phyloP scores from a whole-genome alignment of 2,113 vertebrate species.

The Leucoraja erinaceus region DNA sequence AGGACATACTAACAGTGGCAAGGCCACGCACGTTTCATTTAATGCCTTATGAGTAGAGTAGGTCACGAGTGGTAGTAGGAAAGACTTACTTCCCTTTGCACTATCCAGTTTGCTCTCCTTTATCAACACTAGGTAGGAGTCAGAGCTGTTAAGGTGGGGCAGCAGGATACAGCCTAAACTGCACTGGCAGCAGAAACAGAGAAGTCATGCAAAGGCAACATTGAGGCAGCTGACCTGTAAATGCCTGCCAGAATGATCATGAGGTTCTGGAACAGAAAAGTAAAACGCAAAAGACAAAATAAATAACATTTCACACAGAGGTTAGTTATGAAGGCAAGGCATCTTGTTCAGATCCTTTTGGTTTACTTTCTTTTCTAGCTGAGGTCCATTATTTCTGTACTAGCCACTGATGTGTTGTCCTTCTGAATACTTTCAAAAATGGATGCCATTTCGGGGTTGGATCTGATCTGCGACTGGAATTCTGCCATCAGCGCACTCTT shows the following conservation, averaged over 20 bases:
- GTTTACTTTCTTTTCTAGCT: conserved; percentile 56
- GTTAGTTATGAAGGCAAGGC: conserved; percentile 31
- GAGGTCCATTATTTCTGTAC: conserved; percentile 72
- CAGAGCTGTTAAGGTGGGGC: background rate
- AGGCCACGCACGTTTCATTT: background rate
- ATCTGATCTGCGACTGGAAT: conserved; percentile 77
- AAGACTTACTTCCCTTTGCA: background rate
- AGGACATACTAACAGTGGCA: background rate
- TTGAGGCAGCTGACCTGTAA: background rate
- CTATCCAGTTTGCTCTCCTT: background rate
- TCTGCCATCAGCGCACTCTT: conserved; percentile 79
- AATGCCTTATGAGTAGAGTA: background rate
- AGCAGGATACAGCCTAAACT: background rate
- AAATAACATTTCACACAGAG: conserved; percentile 38
- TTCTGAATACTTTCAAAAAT: conserved; percentile 88
- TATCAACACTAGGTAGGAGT: background rate
- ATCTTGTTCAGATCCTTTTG: conserved; percentile 37
- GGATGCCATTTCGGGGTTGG: conserved; percentile 72
- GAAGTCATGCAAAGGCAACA: conserved; percentile 35
- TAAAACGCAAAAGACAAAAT: conserved; percentile 4
- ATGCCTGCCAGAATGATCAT: background rate
- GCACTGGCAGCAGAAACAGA: background rate
- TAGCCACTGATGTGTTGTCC: conserved; percentile 53
- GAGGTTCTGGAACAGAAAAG: conserved; percentile 17
- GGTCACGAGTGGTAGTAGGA: background rate